phyloP scores from a whole-genome alignment of 92 coral and sea anemone genomes.

The Heliopora coerulea region DNA sequence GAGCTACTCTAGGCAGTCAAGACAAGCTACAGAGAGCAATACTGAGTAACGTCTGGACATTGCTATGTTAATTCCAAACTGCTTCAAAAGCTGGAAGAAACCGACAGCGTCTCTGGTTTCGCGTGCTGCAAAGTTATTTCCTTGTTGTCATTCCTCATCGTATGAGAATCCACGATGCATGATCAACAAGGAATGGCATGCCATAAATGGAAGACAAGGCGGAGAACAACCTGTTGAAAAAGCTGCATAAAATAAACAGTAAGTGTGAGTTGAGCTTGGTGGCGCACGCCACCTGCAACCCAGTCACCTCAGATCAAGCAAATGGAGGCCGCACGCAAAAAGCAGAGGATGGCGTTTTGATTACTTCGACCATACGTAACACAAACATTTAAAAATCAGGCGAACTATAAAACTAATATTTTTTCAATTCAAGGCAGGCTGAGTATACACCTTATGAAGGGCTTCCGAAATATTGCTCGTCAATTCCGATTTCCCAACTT shows the following conservation, averaged over 20 bases:
- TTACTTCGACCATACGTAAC: no score
- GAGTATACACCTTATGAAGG: no score
- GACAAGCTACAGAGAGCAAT: neutral
- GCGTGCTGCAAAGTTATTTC: neutral
- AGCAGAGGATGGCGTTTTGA: no score
- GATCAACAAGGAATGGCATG: neutral
- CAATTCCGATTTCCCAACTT: no score
- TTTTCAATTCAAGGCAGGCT: no score
- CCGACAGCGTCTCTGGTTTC: slow-evolving; percentile 18
- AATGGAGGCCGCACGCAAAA: neutral
- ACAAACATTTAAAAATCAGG: no score
- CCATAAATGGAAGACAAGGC: slow-evolving; percentile 5
- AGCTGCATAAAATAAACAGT: neutral
- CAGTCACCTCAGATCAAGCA: neutral
- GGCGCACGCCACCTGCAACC: slow-evolving; percentile 8
- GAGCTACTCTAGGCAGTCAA: neutral
- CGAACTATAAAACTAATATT: no score
- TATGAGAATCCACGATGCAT: neutral
- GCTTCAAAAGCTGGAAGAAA: neutral
- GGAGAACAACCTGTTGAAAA: slow-evolving; percentile 27
- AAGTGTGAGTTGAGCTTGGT: neutral
- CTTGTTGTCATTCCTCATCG: slow-evolving; percentile 12
- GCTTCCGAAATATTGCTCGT: no score
- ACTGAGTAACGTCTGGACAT: neutral
- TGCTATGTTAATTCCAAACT: neutral